Evolutionary conservation across 1,140 invertebrate species (phyloP), one percentile per base, ranked within the genome.

Genomic region (Euura saliciscinereae): DNA sequence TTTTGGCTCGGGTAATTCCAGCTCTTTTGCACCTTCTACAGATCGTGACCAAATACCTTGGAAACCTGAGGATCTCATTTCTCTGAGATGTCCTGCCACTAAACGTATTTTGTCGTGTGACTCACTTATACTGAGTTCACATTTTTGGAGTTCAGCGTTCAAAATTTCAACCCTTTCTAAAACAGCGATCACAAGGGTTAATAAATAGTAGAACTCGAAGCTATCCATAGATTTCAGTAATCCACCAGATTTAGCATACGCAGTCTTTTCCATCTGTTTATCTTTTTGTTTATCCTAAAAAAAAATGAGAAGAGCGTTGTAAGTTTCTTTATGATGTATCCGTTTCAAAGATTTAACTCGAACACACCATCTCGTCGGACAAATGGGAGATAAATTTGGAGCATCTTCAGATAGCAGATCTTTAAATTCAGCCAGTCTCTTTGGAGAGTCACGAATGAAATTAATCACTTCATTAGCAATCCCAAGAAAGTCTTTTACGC

Each of bases 401-500:
- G 45, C 43, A 64, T 71, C 46, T 43, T 71, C 69, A 8, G 43
- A 44, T 13, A 64, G 51, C 11, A 71, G 51, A 51, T 71, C 59
- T 71, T 71, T 65, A 44, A 71, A 71, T 64, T 64, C 7, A 6
- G 69, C 69, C 64, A 71, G 64, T 65, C 69, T 64, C 64, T 71
- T 71, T 43, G 69, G 69, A 65, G 69, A 71, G 42, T 71, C 69
- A 5, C 46, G 45, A 65, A 71, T 71, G 43, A 71, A 71, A 59
- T 59, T 71, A 13, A 71, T 71, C 59, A 51, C 45, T 71, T 43
- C 69, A 2, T 71, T 59, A 5, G 65, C 10, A 65, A 71, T 71
- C 4, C 5, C 69, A 65, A 71, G 11, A 65, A 74, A 73, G 42
- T 73, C 64, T 73, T 70, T 73, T 69, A 76, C 69, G 42, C 45